Evolutionary conservation across 1,140 invertebrate genomes (phyloP), one percentile per base, ranked within the genome.

Genomic region (Anoplophora glabripennis): DNA sequence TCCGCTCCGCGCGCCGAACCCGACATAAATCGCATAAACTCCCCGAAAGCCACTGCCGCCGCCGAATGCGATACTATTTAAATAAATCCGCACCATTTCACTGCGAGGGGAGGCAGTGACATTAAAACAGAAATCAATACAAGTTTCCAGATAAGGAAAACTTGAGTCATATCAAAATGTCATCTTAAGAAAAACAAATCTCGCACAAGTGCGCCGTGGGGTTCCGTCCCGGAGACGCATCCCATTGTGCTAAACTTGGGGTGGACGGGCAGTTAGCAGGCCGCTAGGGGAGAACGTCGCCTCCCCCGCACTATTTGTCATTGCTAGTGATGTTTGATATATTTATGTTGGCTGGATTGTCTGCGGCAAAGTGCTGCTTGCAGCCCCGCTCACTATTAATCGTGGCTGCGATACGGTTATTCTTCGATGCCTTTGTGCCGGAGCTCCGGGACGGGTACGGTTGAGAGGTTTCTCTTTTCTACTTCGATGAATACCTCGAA

Each of bases 251-350:
- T 21, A 17, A 46, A 46, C 44, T 28, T n/a, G 3, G 3, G 44
- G 10, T 15, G n/a, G 28, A 48, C 46, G 12, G 14, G 8, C 14
- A 57, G 44, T 48, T 57, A 21, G 21, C 14, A 34, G 42, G 34
- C 44, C 9, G 42, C 18, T 21, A 35, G 21, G 34, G 10, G 38
- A 45, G 28, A 49, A 7, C 48, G 51, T 40, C 40, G 46, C 56
- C 63, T 55, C 65, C 69, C 66, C 54, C 57, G 40, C 54, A 60
- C 65, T 60, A 72, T 72, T 72, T 72, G 70, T 72, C 70, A 72
- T 70, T 70, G 70, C 61, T 64, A 64, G 64, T 67, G 66, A 69
- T 69, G 67, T 62, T 66, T 72, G 70, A 72, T 70, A 72, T 72
- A 72, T 72, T 72, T 72, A 72, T 72, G 70, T 70, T 61, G 55